Evolutionary conservation across 2,113 vertebrate genomes (phyloP).

Genomic region (Riparia riparia): DNA sequence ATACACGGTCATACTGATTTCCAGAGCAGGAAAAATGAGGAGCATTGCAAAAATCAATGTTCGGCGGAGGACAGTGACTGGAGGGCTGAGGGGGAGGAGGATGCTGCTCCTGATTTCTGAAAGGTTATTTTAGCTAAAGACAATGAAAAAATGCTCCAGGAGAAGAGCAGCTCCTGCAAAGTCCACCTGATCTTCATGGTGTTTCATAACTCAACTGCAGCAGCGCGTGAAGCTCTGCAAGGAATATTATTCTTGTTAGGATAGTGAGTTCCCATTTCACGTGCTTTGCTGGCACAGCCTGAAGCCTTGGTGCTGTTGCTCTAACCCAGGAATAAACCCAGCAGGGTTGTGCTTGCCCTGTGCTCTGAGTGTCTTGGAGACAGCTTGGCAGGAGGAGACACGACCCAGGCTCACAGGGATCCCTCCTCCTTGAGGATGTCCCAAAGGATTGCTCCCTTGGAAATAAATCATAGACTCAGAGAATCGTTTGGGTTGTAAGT

Average conservation of each 20-base stretch:
- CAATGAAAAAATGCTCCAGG: background rate
- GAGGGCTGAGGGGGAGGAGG: constrained; percentile 11
- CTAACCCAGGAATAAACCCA: background rate
- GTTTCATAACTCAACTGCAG: background rate
- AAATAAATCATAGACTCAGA: background rate
- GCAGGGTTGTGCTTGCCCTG: background rate
- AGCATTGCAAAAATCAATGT: background rate
- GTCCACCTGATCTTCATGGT: background rate
- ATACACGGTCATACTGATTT: background rate
- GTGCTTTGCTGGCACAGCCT: background rate
- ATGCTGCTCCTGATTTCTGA: background rate
- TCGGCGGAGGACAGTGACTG: background rate
- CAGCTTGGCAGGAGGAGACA: background rate
- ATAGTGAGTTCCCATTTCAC: background rate
- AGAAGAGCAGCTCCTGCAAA: background rate
- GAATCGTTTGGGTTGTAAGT: accelerated
- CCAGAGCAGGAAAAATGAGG: constrained; percentile 7
- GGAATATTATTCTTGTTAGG: background rate
- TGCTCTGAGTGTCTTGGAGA: background rate
- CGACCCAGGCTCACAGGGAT: background rate
- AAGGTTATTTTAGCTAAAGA: constrained; percentile 14
- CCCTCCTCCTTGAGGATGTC: background rate
- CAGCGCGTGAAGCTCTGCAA: background rate
- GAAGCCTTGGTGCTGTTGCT: background rate
- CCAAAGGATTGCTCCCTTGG: background rate